Evolutionary conservation across 2,113 vertebrate species (phyloP).

Genomic region (Eidolon helvum): DNA sequence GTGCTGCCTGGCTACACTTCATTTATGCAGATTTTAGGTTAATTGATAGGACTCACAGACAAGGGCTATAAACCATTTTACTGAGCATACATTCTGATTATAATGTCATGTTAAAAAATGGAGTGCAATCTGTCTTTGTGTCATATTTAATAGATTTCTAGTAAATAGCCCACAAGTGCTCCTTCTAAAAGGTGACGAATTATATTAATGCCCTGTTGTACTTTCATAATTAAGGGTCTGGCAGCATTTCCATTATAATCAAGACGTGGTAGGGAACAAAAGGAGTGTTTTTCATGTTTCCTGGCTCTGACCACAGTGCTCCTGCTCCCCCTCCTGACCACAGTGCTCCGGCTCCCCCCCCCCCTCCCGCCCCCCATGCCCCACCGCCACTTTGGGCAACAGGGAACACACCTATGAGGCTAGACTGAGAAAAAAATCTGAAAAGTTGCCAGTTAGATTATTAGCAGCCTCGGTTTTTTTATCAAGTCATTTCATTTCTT

Average conservation of each 20-base stretch:
- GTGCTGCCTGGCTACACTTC: conserved; percentile 15
- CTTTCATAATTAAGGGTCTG: conserved; percentile 76
- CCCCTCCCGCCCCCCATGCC: too few species aligned
- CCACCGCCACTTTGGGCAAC: neutral
- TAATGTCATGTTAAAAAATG: conserved; percentile 79
- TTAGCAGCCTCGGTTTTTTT: neutral
- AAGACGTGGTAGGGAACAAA: neutral
- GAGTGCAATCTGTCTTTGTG: conserved; percentile 81
- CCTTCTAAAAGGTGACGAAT: conserved; percentile 78
- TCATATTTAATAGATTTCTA: conserved; percentile 83
- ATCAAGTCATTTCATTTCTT: neutral
- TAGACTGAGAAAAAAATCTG: neutral
- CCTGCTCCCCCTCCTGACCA: neutral
- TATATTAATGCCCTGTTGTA: conserved; percentile 61
- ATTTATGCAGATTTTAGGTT: conserved; percentile 63
- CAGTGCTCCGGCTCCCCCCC: too few species aligned
- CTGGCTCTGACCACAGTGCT: neutral
- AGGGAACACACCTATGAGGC: neutral
- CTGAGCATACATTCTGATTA: conserved; percentile 78
- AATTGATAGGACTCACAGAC: conserved; percentile 70
- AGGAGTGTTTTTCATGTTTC: neutral
- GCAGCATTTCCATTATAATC: conserved; percentile 71
- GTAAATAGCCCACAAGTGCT: conserved; percentile 77
- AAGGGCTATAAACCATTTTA: conserved; percentile 78
- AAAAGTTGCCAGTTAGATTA: neutral